A percentile compares a stretch with the other conserved stretches of the same genome.
Evolutionary conservation across 1,140 invertebrate species (phyloP).

Genomic region (Drosophila paulistorum): DNA sequence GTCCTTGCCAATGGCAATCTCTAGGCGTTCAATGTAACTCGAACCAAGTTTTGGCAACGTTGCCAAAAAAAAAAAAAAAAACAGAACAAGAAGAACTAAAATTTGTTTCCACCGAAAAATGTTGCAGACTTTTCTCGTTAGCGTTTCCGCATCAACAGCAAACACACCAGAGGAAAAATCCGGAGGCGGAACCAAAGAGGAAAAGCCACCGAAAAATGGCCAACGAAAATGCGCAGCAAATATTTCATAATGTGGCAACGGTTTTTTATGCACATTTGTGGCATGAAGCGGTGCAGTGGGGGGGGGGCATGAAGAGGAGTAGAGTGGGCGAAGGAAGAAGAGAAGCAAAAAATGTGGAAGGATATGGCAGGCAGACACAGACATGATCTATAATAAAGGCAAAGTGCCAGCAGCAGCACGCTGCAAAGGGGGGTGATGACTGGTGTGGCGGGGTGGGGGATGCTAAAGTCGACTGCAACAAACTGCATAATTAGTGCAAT

Average conservation of each 20-base stretch:
- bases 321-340: not conserved
- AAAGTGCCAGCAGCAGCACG: conserved; percentile 38
- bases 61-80: conserved; percentile 37
- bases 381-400: conserved; percentile 44
- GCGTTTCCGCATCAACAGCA: conserved; percentile 48
- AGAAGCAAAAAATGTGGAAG: not conserved
- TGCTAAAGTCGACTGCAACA: conserved; percentile 10
- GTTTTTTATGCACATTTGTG: conserved; percentile 38
- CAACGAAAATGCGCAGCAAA: conserved; percentile 37
- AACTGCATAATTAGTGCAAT: conserved; percentile 64
- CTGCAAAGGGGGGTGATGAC: not conserved
- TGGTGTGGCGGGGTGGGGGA: not conserved
- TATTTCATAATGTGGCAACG: conserved; percentile 46
- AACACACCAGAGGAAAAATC: conserved; percentile 7
- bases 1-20: conserved; percentile 14
- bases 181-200: conserved; percentile 6
- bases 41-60: conserved; percentile 23
- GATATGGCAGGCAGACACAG: conserved; percentile 1
- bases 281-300: not conserved
- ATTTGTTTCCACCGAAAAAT: conserved; percentile 41
- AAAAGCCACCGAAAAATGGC: conserved; percentile 26
- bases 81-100: not conserved
- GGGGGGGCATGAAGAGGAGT: too few species aligned
- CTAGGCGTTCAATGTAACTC: conserved; percentile 13
- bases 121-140: conserved; percentile 64